Evolutionary conservation across 1,140 invertebrate genomes (phyloP), one percentile per base, ranked within the genome.

Genomic region (Leptestheria dahalacensis): DNA sequence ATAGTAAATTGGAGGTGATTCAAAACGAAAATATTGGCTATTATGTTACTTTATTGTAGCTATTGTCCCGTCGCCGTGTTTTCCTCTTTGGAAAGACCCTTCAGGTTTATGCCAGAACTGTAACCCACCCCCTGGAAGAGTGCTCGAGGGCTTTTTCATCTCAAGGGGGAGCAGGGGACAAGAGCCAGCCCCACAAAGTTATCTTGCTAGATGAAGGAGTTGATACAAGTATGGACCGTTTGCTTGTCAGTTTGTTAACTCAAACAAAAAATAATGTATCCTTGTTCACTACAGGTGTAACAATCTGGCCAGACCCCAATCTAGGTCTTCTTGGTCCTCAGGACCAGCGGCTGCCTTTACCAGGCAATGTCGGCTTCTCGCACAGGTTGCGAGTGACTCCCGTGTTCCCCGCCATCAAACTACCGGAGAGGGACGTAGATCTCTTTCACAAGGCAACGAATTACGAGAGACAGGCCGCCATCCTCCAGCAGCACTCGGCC

Each of bases 261-360:
- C n/a, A n/a, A n/a, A n/a, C n/a, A n/a, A n/a, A n/a, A n/a, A n/a
- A n/a, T n/a, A n/a, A 12, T 41, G 9, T 52, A 20, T 29, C 23
- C 33, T 41, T 51, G 24, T 33, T 24, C 25, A n/a, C n/a, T n/a
- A n/a, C 23, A 52, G 50, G 48, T 46, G 15, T 29, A 41, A 52
- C 28, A 60, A 49, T 64, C 3, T 65, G 64, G 64, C 64, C 64
- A 20, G 64, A 65, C 49, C 60, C 61, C 6, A 60, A 26, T 57
- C 49, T 64, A 26, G 60, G 63, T 1, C 25, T 82, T 15, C 68
- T 86, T 24, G 78, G 78, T 28, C 77, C 79, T 0, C 69, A 74
- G 52, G 82, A 83, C 50, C 79, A 79, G 62, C 72, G 83, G 48
- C 82, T 86, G 68, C 82, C 80, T 62, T 69, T 88, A 46, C 84